Base-by-base conservation (phyloP, 1,140 invertebrate genomes). In the Aphelenchoides fujianensis region DNA sequence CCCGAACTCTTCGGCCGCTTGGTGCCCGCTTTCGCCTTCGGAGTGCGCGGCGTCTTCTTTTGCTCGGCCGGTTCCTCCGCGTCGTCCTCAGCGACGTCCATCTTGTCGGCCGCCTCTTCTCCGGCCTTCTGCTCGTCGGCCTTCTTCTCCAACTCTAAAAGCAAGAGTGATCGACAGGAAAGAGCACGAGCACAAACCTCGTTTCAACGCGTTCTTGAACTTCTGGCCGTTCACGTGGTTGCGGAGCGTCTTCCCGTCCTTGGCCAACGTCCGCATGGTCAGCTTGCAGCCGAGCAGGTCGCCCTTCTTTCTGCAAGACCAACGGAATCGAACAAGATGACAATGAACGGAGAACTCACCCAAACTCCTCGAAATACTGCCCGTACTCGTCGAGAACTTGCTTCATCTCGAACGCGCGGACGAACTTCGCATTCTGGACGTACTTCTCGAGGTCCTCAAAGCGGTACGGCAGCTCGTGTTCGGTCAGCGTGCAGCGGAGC, bases 281-380 rank as follows among this genome's bases (percentile, higher is more conserved):
- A 66, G 31, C 53, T 66, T 66, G 34, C 63, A 66, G 1, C 63
- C 63, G 32, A 32, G 53, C 27, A 66, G 3, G 3, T n/a, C n/a
- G n/a, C n/a, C n/a, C n/a, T 66, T 66, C 12, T 66, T 66, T 66
- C 59, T 61, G 36, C n/a, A 61, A n/a, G 1, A 2, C n/a, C 19
- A 61, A 61, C n/a, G 27, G n/a, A 31, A 61, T 12, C 41, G 23
- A 48, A 48, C 12, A 48, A 48, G 31, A n/a, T 61, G 31, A 1
- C n/a, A 19, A 19, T 34, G 36, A n/a, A n/a, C n/a, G n/a, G n/a
- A 61, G 59, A n/a, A n/a, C 59, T n/a, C 36, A 61, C 59, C 63
- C 63, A 64, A 66, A 12, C 27, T 66, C 36, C 16, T 66, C 63
- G 3, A 66, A 66, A 66, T 32, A 66, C 7, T 66, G 1, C 12